Percentiles rank a stretch among this genome's conserved stretches.
Evolutionary conservation across 2,113 vertebrate species (phyloP).

Genomic region (Delphinapterus leucas): DNA sequence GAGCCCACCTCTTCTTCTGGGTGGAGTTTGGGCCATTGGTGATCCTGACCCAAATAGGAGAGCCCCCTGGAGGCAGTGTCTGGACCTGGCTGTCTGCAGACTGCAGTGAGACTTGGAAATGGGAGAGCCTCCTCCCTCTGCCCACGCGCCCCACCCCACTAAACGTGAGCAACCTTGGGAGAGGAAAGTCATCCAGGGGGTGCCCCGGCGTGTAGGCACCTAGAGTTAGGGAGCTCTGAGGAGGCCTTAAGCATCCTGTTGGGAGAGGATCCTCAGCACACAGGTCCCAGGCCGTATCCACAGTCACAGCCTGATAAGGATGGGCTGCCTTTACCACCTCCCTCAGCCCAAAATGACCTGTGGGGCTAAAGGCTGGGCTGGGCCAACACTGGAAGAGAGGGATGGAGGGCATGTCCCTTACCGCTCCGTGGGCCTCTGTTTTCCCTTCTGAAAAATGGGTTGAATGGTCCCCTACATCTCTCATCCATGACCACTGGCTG

Average conservation of each 20-base stretch:
- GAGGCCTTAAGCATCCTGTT: background rate
- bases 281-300: no score
- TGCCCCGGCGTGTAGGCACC: background rate
- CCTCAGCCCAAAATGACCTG: background rate
- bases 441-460: background rate
- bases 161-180: background rate
- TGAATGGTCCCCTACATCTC: background rate
- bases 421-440: background rate
- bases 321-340: background rate
- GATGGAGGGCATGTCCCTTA: background rate
- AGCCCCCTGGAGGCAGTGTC: background rate
- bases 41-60: background rate
- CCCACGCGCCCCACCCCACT: fast-evolving
- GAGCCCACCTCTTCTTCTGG: background rate
- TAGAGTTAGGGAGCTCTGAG: background rate
- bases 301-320: background rate
- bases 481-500: background rate
- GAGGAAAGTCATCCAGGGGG: no score
- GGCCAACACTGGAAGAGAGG: background rate
- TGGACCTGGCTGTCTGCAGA: background rate
- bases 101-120: background rate
- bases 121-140: background rate
- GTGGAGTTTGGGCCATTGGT: background rate
- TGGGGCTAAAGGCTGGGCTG: background rate
- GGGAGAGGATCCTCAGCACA: fast-evolving